Evolutionary conservation across 64 coral and sea anemone genomes (phyloP).

Genomic region (Montipora foliosa): DNA sequence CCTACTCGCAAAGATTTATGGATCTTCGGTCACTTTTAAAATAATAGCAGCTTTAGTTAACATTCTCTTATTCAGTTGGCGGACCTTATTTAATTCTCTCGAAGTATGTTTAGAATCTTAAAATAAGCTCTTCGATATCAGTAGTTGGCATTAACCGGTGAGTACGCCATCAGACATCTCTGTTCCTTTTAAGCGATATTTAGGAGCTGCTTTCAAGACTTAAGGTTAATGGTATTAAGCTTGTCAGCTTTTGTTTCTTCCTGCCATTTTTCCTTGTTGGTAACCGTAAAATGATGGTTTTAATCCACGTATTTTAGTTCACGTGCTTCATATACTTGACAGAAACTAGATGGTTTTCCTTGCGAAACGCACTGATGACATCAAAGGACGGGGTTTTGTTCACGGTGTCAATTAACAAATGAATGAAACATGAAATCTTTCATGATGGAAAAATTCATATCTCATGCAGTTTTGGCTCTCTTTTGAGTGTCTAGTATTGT

Average conservation of each 20-base stretch:
- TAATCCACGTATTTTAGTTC: too few relatives aligned
- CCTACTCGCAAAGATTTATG: slow-evolving; percentile 16
- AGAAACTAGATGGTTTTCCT: too few relatives aligned
- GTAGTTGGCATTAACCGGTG: too few relatives aligned
- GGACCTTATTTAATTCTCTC: neutral
- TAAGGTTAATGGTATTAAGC: neutral
- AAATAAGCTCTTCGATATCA: neutral
- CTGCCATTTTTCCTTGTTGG: neutral
- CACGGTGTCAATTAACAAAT: too few relatives aligned
- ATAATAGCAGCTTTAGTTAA: neutral
- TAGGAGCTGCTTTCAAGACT: neutral
- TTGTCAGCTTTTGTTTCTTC: neutral
- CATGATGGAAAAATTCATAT: too few relatives aligned
- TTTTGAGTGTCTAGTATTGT: neutral
- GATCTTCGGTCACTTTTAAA: neutral
- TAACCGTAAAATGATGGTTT: neutral
- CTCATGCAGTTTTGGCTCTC: too few relatives aligned
- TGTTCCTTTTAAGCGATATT: neutral
- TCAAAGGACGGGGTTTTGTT: too few relatives aligned
- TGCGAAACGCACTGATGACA: too few relatives aligned
- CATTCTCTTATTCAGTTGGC: neutral
- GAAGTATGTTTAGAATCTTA: slow-evolving; percentile 1
- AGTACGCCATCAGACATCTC: too few relatives aligned
- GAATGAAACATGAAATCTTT: too few relatives aligned
- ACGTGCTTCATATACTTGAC: too few relatives aligned